Evolutionary conservation across 2,113 vertebrate species (phyloP).

Genomic region (Pelobates fuscus): DNA sequence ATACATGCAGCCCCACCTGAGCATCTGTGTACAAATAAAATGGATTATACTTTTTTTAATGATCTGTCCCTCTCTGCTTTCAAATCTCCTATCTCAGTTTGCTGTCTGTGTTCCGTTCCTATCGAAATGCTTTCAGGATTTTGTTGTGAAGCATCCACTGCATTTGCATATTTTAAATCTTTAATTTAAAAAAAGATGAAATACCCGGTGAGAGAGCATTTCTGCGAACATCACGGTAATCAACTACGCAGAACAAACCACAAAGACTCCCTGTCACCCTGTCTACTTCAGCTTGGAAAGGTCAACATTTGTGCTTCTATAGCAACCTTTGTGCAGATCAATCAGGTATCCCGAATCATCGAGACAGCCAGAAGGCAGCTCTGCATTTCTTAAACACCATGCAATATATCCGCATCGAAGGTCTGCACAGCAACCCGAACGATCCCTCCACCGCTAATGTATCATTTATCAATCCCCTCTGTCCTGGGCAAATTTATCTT

Average conservation of each 20-base stretch:
- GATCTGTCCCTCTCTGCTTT: too few species aligned
- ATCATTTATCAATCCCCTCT: constrained; percentile 35
- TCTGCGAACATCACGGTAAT: constrained; percentile 14
- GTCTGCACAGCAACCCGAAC: too few species aligned
- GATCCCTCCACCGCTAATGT: too few species aligned
- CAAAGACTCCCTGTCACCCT: constrained; percentile 10
- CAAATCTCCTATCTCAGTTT: too few species aligned
- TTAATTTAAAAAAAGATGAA: constrained; percentile 15
- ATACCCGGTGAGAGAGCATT: not conserved
- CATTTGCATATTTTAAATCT: constrained; percentile 5
- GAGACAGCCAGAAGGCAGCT: constrained; percentile 1
- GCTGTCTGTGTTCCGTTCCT: too few species aligned
- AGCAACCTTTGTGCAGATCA: constrained; percentile 25
- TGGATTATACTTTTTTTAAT: too few species aligned
- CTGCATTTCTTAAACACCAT: not conserved
- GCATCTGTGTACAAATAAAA: too few species aligned
- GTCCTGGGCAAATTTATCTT: too few species aligned
- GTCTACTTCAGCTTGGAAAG: constrained; percentile 11
- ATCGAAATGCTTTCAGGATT: too few species aligned
- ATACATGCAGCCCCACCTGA: too few species aligned
- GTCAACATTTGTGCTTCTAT: constrained; percentile 5
- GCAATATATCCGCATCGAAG: too few species aligned
- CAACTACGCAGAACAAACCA: constrained; percentile 10
- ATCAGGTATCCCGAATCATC: constrained; percentile 11
- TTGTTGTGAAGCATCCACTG: not conserved